These are phyloP conservation scores for Aporrectodea caliginosa DNA, from an alignment of 1,140 invertebrate species.

Conservation along the genomic window DNA sequence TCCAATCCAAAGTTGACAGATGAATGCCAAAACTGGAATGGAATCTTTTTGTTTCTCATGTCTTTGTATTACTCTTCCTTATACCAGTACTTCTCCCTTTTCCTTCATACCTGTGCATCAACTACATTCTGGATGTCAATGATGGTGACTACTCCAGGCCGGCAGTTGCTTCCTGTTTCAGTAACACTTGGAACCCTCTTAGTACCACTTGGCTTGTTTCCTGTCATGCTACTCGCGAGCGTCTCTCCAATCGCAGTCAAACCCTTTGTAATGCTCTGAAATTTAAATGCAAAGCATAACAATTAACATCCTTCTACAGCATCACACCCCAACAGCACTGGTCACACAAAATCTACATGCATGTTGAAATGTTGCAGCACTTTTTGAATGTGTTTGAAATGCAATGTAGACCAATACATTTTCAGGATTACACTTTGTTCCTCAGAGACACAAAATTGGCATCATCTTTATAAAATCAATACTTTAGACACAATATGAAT, in stretches of 20 bases:
- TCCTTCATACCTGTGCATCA: constrained; percentile 45
- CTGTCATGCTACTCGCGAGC: constrained; percentile 82
- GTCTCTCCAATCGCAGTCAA: constrained; percentile 81
- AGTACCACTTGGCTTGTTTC: constrained; percentile 54
- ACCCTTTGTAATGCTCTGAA: constrained; percentile 58
- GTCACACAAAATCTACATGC: no score
- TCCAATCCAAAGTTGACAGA: no score
- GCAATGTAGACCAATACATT: no score
- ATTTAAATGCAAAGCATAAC: constrained; percentile 11
- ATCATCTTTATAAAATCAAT: no score
- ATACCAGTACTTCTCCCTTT: no score
- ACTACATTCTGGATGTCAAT: constrained; percentile 68
- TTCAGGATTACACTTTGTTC: neutral
- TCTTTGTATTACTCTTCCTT: no score
- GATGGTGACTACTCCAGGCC: constrained; percentile 80
- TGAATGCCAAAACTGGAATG: no score
- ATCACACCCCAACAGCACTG: no score
- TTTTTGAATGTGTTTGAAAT: neutral
- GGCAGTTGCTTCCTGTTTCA: constrained; percentile 50
- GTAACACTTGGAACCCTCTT: constrained; percentile 39
- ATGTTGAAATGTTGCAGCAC: no score
- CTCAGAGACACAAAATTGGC: neutral
- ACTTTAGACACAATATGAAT: no score
- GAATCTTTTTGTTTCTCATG: no score
- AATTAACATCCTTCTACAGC: neutral